Percentiles rank a stretch among this genome's conserved stretches.
These are phyloP conservation scores for Sphaeridia pumilis DNA, from an alignment of 2,888 invertebrate genomes.

Conservation along the genomic window DNA sequence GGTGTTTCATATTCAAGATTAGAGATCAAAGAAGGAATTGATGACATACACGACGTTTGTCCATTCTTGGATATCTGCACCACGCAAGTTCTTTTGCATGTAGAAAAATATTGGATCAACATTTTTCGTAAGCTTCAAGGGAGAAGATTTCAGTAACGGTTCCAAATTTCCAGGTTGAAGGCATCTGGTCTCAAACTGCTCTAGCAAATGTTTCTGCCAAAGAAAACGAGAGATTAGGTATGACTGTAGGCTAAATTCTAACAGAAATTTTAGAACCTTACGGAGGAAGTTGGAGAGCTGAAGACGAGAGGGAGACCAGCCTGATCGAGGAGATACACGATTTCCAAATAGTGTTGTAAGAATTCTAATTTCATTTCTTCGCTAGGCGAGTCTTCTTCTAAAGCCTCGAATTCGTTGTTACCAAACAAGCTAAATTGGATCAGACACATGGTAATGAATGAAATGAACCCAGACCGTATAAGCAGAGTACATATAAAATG, in stretches of 20 bases:
- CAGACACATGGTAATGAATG: too few species aligned
- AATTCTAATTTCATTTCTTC: background rate
- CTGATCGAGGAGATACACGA: slow-evolving; percentile 7
- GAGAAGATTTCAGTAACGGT: background rate
- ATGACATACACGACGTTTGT: slow-evolving; percentile 14
- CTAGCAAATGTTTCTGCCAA: slow-evolving; percentile 7
- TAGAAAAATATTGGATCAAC: slow-evolving; percentile 9
- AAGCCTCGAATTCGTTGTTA: slow-evolving; percentile 10
- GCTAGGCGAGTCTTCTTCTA: background rate
- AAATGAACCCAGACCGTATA: too few species aligned
- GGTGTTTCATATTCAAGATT: too few species aligned
- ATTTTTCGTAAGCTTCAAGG: slow-evolving; percentile 7
- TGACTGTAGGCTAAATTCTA: background rate
- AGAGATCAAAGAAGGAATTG: too few species aligned
- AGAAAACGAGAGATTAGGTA: background rate
- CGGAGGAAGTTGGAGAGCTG: slow-evolving; percentile 1
- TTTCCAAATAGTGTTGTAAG: slow-evolving; percentile 12
- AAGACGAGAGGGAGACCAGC: slow-evolving; percentile 5
- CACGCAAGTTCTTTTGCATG: slow-evolving; percentile 11
- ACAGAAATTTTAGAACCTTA: background rate
- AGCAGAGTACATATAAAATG: too few species aligned
- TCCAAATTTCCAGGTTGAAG: background rate
- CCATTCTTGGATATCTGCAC: slow-evolving; percentile 6
- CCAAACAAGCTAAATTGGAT: slow-evolving; percentile 7
- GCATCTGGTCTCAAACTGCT: slow-evolving; percentile 3